phyloP scores from a whole-genome alignment of 1,140 invertebrate genomes.

The Coelopa frigida region DNA sequence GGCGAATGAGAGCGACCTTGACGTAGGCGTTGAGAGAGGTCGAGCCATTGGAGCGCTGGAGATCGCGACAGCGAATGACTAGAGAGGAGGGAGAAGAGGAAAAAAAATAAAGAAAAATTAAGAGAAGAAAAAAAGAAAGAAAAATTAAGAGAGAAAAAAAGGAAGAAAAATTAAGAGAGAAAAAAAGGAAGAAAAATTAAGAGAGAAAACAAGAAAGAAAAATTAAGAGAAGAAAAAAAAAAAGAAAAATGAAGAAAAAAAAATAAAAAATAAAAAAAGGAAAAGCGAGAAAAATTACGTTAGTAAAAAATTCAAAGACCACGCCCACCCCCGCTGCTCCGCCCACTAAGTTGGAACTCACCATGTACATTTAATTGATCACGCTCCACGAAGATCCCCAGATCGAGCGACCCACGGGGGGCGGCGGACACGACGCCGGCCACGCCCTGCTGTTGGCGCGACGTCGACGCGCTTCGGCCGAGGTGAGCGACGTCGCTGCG shows the following conservation, averaged over 20 bases:
- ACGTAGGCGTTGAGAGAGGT: slow-evolving; percentile 48
- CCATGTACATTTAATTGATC: slow-evolving; percentile 42
- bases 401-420: slow-evolving; percentile 28
- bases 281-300: too few species aligned
- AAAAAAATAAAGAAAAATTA: neutral
- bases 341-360: slow-evolving; percentile 30
- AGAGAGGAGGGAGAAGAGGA: slow-evolving; percentile 11
- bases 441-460: too few species aligned
- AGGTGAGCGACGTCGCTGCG: neutral
- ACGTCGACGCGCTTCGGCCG: neutral
- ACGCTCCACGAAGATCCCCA: slow-evolving; percentile 27
- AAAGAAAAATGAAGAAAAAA: too few species aligned
- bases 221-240: too few species aligned
- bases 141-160: too few species aligned
- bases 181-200: too few species aligned
- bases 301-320: too few species aligned
- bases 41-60: slow-evolving; percentile 40
- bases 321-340: too few species aligned
- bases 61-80: slow-evolving; percentile 48
- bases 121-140: neutral
- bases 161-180: too few species aligned
- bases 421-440: too few species aligned
- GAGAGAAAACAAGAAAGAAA: too few species aligned
- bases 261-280: too few species aligned
- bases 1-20: slow-evolving; percentile 35